Evolutionary conservation across 2,113 vertebrate species (phyloP).

Genomic region (Strix aluco): DNA sequence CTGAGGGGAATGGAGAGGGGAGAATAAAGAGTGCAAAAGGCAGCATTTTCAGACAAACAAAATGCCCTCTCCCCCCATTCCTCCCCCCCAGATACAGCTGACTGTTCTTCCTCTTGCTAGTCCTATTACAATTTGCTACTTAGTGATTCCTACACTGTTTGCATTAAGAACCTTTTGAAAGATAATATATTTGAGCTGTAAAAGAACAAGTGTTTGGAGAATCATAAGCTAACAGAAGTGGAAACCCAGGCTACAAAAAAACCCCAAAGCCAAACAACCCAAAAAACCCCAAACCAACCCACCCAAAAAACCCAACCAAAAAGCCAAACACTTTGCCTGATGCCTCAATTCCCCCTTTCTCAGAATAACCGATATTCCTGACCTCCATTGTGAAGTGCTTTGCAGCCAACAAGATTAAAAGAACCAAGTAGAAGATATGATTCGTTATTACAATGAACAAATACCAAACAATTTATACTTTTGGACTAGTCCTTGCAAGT

Average conservation of each 20-base stretch:
- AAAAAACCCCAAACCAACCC: rapidly evolving
- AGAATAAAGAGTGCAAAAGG: not conserved
- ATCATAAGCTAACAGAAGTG: not conserved
- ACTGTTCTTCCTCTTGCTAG: not conserved
- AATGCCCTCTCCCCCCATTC: not conserved
- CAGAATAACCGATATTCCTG: not conserved
- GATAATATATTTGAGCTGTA: not conserved
- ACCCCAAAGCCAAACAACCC: too few species aligned
- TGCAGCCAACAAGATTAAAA: not conserved
- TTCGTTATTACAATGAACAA: not conserved
- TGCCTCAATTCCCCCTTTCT: not conserved
- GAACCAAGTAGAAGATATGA: not conserved
- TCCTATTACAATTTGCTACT: not conserved
- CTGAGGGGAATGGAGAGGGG: not conserved
- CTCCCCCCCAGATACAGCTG: too few species aligned
- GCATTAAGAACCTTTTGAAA: not conserved
- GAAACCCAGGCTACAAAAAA: not conserved
- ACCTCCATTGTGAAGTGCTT: not conserved
- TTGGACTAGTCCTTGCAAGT: not conserved
- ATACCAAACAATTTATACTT: not conserved
- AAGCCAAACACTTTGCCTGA: not conserved
- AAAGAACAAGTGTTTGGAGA: not conserved
- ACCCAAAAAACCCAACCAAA: not conserved
- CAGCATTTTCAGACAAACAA: not conserved
- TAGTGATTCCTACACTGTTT: not conserved